phyloP scores from a whole-genome alignment of 1,140 invertebrate species.

The Drosophila funebris region DNA sequence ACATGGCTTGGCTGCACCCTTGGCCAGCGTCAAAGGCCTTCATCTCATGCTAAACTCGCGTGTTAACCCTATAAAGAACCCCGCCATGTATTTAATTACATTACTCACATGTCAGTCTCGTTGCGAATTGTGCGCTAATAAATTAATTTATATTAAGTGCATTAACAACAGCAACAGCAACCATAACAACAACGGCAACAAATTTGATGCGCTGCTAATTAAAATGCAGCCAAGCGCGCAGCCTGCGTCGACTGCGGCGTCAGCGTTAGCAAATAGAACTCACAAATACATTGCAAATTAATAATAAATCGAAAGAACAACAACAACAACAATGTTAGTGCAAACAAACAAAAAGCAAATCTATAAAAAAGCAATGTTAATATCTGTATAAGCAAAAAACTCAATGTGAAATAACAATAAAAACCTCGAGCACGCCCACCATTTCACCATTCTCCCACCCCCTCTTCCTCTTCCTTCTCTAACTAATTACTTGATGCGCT shows the following conservation, averaged over 20 bases:
- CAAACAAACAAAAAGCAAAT: constrained; percentile 15
- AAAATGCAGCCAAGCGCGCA: constrained; percentile 55
- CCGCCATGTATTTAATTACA: constrained; percentile 13
- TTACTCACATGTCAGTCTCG: constrained; percentile 39
- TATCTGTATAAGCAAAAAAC: background rate
- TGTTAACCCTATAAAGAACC: constrained; percentile 35
- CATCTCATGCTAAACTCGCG: background rate
- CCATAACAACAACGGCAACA: constrained; percentile 17
- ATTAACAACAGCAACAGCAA: constrained; percentile 21
- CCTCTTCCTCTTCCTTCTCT: background rate
- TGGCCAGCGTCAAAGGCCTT: too few species aligned
- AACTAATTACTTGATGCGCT: background rate
- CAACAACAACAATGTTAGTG: background rate
- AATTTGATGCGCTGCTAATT: constrained; percentile 46
- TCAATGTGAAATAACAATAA: background rate
- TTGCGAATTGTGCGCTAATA: constrained; percentile 42
- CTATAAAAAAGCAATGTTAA: background rate
- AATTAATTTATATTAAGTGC: constrained; percentile 58
- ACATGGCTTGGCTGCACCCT: constrained; percentile 11
- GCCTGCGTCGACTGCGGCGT: background rate
- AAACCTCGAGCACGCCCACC: background rate
- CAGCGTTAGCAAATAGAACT: constrained; percentile 23
- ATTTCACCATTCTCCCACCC: too few species aligned
- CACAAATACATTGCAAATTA: constrained; percentile 35
- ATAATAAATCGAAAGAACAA: constrained; percentile 8